Conservation (phyloP, 2,113 vertebrate species). For the Nothoprocta perdicaria region DNA sequence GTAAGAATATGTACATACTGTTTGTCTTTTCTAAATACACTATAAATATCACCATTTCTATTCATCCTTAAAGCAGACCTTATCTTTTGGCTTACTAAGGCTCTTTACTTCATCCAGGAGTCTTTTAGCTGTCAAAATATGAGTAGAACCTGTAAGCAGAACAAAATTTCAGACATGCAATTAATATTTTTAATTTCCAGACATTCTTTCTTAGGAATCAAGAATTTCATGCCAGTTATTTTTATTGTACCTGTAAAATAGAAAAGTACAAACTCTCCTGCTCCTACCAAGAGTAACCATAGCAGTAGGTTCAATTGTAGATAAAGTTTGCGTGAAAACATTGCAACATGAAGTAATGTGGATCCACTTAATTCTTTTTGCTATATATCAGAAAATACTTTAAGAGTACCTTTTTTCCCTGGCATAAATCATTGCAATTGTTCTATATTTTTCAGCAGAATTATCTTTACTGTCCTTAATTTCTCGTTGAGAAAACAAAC, state of each 20-base stretch:
- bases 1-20: constrained; percentile 60
- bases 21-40: constrained; percentile 39
- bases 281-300: not conserved
- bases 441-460: not conserved
- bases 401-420: not conserved
- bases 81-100: constrained; percentile 88
- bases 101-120: constrained; percentile 92
- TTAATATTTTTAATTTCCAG: not conserved
- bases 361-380: not conserved
- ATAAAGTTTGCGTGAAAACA: not conserved
- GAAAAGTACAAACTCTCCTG: not conserved
- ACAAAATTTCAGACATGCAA: not conserved
- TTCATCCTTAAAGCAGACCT: constrained; percentile 82
- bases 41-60: constrained; percentile 50
- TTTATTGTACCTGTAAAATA: not conserved
- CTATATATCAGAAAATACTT: not conserved
- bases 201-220: too few relatives aligned
- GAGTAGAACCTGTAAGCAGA: constrained; percentile 87
- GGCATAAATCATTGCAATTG: not conserved
- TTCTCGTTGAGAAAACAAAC: not conserved
- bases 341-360: not conserved
- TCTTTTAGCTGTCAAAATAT: constrained; percentile 89
- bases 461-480: not conserved
- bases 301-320: not conserved
- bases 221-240: not conserved